Evolutionary conservation across 2,888 invertebrate genomes (phyloP), one percentile per base, ranked within the genome.

Genomic region (Eristalinus aeneus): DNA sequence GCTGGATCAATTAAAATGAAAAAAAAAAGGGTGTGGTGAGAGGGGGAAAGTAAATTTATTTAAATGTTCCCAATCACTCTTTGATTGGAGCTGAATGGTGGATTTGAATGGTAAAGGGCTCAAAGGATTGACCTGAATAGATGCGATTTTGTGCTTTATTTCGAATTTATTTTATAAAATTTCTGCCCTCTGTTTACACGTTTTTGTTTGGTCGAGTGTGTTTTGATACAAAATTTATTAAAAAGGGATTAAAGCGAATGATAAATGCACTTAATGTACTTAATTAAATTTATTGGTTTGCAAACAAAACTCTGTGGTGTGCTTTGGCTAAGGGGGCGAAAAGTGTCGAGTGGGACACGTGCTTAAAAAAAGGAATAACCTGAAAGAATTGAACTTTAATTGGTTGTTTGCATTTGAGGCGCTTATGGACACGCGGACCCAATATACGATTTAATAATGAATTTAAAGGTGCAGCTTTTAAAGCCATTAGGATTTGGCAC

Each of bases 41-140:
- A 34, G 22, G 36, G 54, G 54, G 31, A 27, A 31, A 32, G 22
- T 1, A 60, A 34, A 39, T 69, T 36, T 36, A 53, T 60, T 68
- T 63, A 31, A 69, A 74, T 56, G 12, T 12, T 56, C 16, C 76
- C 34, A 61, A 68, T 61, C 53, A 20, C 58, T 34, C 60, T 67
- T 53, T 67, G 60, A 67, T 60, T 27, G 68, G 32, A 32, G 36
- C 61, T 34, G 27, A 36, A 69, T 34, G 76, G 53, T 27, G 46
- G 32, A 10, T 67, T 60, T 31, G 9, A 39, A 16, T 11, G 31
- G 10, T 16, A 65, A 65, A 65, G 65, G 65, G 46, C 27, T 27
- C 39, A 64, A 64, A 23, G 64, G 64, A 39, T 65, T 12, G 9
- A 23, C 2, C n/a, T 2, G 12, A 32, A 34, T 3, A 6, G 39